phyloP scores from a whole-genome alignment of 2,888 invertebrate genomes.

The Crepidodera aurea region DNA sequence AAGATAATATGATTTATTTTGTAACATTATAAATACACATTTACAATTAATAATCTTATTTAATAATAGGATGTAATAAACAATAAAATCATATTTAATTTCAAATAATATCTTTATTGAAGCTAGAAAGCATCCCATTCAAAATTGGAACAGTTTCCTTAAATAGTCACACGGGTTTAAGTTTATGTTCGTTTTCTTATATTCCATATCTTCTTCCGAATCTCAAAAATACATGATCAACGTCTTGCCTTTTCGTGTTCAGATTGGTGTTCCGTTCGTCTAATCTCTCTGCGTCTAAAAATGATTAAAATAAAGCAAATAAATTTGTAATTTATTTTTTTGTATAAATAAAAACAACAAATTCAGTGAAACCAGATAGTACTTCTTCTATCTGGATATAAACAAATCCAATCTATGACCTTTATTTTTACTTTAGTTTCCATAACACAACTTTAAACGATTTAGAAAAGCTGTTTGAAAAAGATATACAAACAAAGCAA shows the following conservation, averaged over 20 bases:
- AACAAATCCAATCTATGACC: no score
- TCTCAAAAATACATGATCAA: constrained; percentile 89
- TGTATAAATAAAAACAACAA: no score
- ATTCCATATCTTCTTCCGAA: constrained; percentile 74
- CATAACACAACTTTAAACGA: no score
- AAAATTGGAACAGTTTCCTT: constrained; percentile 1
- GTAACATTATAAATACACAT: constrained; percentile 22
- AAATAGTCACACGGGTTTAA: neutral
- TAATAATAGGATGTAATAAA: constrained; percentile 6
- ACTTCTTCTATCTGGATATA: no score
- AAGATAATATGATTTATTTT: constrained; percentile 26
- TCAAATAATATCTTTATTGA: constrained; percentile 16
- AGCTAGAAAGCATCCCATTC: constrained; percentile 14
- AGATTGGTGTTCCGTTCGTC: constrained; percentile 46
- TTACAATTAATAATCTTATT: constrained; percentile 15
- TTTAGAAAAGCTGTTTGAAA: no score
- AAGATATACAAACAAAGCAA: no score
- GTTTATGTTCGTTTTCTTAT: neutral
- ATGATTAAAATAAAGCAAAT: constrained; percentile 6
- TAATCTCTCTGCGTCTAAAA: constrained; percentile 41
- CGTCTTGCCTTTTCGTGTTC: constrained; percentile 77
- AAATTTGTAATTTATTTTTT: no score
- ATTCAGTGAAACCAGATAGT: no score
- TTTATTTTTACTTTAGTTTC: no score
- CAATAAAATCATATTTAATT: neutral